Evolutionary conservation across 2,797 vertebrate species (phyloP), one percentile per base, ranked within the genome.

Genomic region (Myripristis murdjan): DNA sequence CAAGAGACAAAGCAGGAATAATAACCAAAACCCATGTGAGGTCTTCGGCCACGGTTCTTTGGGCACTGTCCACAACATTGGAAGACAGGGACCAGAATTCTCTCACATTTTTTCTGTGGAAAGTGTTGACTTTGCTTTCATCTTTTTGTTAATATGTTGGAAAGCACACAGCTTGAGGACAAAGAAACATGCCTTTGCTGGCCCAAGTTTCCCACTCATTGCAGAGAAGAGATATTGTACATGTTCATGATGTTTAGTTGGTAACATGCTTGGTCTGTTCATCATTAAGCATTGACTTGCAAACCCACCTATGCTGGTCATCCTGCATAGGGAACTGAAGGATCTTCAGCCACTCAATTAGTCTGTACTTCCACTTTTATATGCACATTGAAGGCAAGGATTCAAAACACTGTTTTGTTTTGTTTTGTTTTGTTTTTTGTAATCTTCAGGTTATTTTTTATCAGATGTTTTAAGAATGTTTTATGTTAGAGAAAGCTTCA

Each of bases 1-100:
- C 92, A 87, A 81, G 67, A 84, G 83, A 92, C 91, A 91, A 92
- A 92, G 90, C 89, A 87, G 89, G 81, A 92, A 93, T 91, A 94
- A 95, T 92, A 93, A 92, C 87, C 89, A 92, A 91, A 89, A 86
- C 81, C 75, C 87, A 67, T 91, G 93, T 92, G 92, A 93, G 92
- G 92, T 92, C 91, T 91, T 77, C 59, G 74, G 78, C 83, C 62
- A 35, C 61, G 39, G 77, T 67, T 82, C 74, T 83, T 79, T 51
- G 64, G 64, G 86, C 78, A 82, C 86, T 58, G 33, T 85, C 83
- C 66, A 74, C 73, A 56, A 16, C 15, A 53, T 77, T 67, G 54
- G 79, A 82, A 83, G 85, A 89, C 71, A 73, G 81, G 70, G 79
- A 84, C 82, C 82, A 64, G 53, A 78, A 73, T 69, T 81, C 79